phyloP scores from a whole-genome alignment of 2,113 vertebrate species.

The Pangasianodon gigas region DNA sequence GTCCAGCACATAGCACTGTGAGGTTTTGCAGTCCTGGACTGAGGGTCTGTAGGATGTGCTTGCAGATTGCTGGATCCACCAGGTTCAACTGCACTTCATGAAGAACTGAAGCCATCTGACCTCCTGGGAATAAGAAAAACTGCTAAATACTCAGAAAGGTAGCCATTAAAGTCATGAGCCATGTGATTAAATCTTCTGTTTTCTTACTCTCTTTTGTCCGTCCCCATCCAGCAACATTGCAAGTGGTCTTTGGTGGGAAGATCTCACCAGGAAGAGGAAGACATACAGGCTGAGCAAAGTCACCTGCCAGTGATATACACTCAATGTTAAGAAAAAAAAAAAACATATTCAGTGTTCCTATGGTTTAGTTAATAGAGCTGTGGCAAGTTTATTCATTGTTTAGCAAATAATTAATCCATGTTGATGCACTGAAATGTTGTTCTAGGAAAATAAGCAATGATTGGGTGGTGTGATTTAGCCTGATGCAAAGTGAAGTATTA shows the following conservation, averaged over 20 bases:
- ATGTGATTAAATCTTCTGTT: not conserved
- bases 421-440: not conserved
- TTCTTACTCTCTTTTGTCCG: slow-evolving; percentile 77
- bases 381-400: not conserved
- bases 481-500: not conserved
- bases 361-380: not conserved
- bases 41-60: slow-evolving; percentile 70
- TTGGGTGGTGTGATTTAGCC: not conserved
- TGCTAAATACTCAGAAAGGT: not conserved
- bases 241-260: slow-evolving; percentile 73
- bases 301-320: slow-evolving; percentile 63
- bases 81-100: slow-evolving; percentile 81
- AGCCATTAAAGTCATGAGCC: not conserved
- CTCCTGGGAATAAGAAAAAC: slow-evolving; percentile 67
- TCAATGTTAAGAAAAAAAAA: not conserved
- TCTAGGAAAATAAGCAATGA: not conserved
- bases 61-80: slow-evolving; percentile 74
- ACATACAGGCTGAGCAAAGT: slow-evolving; percentile 76
- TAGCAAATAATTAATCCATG: not conserved
- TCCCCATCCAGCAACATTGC: slow-evolving; percentile 84
- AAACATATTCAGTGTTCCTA: not conserved
- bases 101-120: slow-evolving; percentile 70
- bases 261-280: slow-evolving; percentile 78
- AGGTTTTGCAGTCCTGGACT: slow-evolving; percentile 62
- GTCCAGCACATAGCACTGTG: slow-evolving; percentile 83